phyloP scores from a whole-genome alignment of 2,113 vertebrate genomes.

The Paramisgurnus dabryanus region DNA sequence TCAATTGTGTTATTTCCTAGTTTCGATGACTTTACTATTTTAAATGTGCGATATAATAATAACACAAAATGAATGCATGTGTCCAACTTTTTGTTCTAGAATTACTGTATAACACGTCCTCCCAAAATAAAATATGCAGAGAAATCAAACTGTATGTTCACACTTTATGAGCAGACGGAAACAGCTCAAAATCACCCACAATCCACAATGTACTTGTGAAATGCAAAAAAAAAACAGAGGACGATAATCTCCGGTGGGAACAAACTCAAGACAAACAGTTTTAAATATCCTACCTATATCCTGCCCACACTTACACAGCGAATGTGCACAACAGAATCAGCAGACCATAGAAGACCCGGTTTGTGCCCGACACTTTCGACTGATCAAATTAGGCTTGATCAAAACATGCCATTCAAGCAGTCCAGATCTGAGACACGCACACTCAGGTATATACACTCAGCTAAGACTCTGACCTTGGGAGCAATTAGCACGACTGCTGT shows the following conservation, averaged over 20 bases:
- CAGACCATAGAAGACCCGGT: slow-evolving; percentile 71
- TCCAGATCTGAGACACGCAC: slow-evolving; percentile 48
- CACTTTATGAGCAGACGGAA: slow-evolving; percentile 59
- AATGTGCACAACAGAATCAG: slow-evolving; percentile 65
- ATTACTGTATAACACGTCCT: neutral
- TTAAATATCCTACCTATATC: slow-evolving; percentile 43
- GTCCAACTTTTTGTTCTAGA: neutral
- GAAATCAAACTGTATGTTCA: slow-evolving; percentile 8
- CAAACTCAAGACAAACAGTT: neutral
- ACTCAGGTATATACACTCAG: slow-evolving; percentile 28
- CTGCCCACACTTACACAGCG: slow-evolving; percentile 54
- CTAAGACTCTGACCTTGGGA: slow-evolving; percentile 74
- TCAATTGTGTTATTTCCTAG: neutral
- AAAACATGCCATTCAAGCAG: slow-evolving; percentile 76
- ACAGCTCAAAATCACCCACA: slow-evolving; percentile 53
- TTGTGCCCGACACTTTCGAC: slow-evolving; percentile 68
- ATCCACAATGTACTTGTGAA: slow-evolving; percentile 55
- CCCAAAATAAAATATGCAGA: neutral
- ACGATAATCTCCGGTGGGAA: neutral
- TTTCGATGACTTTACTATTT: neutral
- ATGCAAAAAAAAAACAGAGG: neutral
- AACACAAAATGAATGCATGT: neutral
- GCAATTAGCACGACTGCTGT: slow-evolving; percentile 77
- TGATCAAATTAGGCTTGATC: slow-evolving; percentile 80
- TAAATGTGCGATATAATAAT: neutral